phyloP scores from a whole-genome alignment of 1,140 invertebrate genomes.

The Mesaphorura yosii region DNA sequence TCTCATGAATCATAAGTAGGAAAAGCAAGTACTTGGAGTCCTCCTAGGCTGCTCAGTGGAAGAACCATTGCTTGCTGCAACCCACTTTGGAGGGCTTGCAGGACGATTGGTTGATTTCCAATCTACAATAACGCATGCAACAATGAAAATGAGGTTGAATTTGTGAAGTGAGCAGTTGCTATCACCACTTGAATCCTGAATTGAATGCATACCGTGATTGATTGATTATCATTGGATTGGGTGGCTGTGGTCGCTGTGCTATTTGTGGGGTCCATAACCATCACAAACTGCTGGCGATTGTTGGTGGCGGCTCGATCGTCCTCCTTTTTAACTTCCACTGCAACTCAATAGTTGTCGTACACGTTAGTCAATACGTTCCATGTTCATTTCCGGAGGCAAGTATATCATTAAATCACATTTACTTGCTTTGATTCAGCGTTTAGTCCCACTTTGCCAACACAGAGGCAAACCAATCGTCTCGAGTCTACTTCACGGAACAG shows the following conservation, averaged over 20 bases:
- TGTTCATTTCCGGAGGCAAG: too few relatives aligned
- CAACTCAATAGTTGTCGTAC: neutral
- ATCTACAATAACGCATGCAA: too few relatives aligned
- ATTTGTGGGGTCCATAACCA: neutral
- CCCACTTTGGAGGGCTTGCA: slow-evolving; percentile 9
- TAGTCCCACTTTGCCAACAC: neutral
- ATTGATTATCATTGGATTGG: neutral
- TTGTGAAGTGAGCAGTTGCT: neutral
- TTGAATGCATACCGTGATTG: neutral
- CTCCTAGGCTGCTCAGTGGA: slow-evolving; percentile 19
- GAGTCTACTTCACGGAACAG: neutral
- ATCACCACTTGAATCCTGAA: neutral
- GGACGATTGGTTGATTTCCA: slow-evolving; percentile 10
- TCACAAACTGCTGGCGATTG: neutral
- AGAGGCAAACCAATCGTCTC: neutral
- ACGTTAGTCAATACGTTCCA: neutral
- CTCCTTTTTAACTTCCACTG: slow-evolving; percentile 4
- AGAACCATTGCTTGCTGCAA: slow-evolving; percentile 21
- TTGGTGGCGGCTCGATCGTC: neutral
- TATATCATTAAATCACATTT: too few relatives aligned
- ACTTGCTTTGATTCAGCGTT: too few relatives aligned
- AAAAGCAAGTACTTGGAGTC: too few relatives aligned
- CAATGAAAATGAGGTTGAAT: too few relatives aligned
- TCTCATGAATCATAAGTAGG: neutral
- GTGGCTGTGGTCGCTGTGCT: neutral